Conservation (phyloP, 2,888 invertebrate genomes). For the Lacanobia wlatinum region DNA sequence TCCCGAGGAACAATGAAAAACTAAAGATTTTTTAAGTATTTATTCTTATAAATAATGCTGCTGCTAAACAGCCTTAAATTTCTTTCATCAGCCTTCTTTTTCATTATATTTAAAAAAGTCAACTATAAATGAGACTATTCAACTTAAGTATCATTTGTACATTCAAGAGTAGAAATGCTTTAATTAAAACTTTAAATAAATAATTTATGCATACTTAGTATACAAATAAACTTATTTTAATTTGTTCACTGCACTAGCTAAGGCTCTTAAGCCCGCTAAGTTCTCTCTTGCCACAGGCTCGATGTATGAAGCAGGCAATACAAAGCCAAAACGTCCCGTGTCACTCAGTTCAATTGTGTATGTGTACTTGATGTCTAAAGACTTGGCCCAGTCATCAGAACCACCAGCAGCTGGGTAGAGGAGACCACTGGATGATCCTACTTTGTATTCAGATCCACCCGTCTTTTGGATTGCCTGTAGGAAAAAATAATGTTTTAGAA, state of each 20-base stretch:
- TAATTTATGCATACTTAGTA: conserved; percentile 43
- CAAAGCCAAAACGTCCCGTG: conserved; percentile 95
- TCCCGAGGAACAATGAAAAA: conserved; percentile 1
- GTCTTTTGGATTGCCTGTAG: conserved; percentile 91
- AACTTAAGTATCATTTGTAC: conserved; percentile 44
- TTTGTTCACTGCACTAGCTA: conserved; percentile 81
- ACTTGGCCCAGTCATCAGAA: conserved; percentile 98
- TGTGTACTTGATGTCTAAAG: conserved; percentile 95
- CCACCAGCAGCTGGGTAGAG: conserved; percentile 96
- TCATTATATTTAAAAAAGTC: conserved; percentile 18
- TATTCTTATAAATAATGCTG: conserved; percentile 40
- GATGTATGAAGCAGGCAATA: conserved; percentile 95
- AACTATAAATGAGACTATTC: conserved; percentile 22
- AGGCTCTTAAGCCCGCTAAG: conserved; percentile 92
- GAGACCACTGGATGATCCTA: conserved; percentile 94
- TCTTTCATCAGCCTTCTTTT: conserved; percentile 42
- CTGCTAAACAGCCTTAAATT: conserved; percentile 29
- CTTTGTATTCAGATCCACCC: conserved; percentile 92
- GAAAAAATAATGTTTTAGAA: not conserved
- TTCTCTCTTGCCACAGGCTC: conserved; percentile 94
- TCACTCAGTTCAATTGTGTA: conserved; percentile 97
- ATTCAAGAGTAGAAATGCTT: conserved; percentile 31
- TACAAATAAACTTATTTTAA: conserved; percentile 36
- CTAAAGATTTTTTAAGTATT: conserved; percentile 13
- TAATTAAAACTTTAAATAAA: conserved; percentile 43